These are phyloP conservation scores for Mellivora capensis DNA, from an alignment of 2,113 vertebrate genomes.

Conservation along the genomic window DNA sequence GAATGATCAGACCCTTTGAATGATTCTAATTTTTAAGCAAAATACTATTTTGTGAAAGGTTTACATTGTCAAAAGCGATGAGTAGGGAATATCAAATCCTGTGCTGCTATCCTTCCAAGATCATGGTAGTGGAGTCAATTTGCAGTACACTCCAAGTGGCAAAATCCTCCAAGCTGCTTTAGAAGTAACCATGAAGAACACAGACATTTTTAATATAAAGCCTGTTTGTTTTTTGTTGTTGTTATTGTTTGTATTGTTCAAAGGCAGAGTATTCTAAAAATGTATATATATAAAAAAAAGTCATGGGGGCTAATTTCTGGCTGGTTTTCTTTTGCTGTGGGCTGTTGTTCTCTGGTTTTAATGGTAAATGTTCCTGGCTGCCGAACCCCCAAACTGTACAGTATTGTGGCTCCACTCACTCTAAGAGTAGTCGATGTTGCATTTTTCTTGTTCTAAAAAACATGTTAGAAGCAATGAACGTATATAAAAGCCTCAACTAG, in stretches of 20 bases:
- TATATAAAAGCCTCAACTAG: conserved; percentile 82
- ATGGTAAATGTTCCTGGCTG: conserved; percentile 55
- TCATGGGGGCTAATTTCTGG: conserved; percentile 69
- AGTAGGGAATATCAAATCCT: conserved; percentile 70
- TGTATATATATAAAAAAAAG: conserved; percentile 67
- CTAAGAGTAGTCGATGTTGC: conserved; percentile 76
- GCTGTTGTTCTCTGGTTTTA: conserved; percentile 32
- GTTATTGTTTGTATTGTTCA: conserved; percentile 59
- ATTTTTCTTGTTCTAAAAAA: conserved; percentile 80
- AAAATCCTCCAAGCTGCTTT: conserved; percentile 83
- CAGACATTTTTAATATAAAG: conserved; percentile 77
- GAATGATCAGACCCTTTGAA: conserved; percentile 79
- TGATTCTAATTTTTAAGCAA: conserved; percentile 75
- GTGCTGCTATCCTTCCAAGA: conserved; percentile 86
- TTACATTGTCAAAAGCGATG: conserved; percentile 82
- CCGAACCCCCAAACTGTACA: conserved; percentile 77
- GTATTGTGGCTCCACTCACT: conserved; percentile 78
- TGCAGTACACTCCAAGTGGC: conserved; percentile 72
- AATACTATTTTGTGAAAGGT: conserved; percentile 82
- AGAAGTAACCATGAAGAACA: conserved; percentile 80
- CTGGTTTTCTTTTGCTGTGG: conserved; percentile 74
- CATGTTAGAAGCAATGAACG: conserved; percentile 81
- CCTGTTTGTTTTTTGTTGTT: conserved; percentile 75
- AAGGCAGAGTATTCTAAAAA: conserved; percentile 73
- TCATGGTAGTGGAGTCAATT: conserved; percentile 76